Evolutionary conservation across 2,888 invertebrate genomes (phyloP).

Genomic region (Cheilosia grossa): DNA sequence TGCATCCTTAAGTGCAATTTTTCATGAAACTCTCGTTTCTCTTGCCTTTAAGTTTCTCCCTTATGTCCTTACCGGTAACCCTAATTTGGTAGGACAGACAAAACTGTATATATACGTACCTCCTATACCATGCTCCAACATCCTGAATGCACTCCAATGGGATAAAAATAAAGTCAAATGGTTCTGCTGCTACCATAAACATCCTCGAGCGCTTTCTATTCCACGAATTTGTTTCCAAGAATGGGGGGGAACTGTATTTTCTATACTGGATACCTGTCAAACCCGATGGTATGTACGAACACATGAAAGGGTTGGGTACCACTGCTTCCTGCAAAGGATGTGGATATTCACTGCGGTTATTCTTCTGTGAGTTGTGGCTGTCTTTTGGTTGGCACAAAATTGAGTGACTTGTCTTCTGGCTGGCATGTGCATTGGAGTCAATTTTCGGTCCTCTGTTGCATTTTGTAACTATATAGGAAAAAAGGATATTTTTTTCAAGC

Average conservation of each 20-base stretch:
- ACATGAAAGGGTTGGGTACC: slow-evolving; percentile 14
- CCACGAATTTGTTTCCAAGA: slow-evolving; percentile 23
- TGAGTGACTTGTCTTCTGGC: slow-evolving; percentile 52
- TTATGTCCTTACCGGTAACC: slow-evolving; percentile 34
- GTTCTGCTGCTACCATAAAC: slow-evolving; percentile 6
- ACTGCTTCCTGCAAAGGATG: slow-evolving; percentile 20
- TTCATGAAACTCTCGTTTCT: slow-evolving; percentile 38
- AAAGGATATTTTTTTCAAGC: slow-evolving; percentile 41
- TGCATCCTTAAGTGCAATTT: slow-evolving; percentile 58
- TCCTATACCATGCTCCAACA: slow-evolving; percentile 5
- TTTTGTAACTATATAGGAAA: slow-evolving; percentile 10
- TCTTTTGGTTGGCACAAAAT: slow-evolving; percentile 18
- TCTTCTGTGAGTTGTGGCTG: slow-evolving; percentile 21
- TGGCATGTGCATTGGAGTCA: slow-evolving; percentile 49
- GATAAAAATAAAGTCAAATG: slow-evolving; percentile 42
- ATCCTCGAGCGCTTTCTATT: slow-evolving; percentile 6
- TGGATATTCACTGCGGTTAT: slow-evolving; percentile 63
- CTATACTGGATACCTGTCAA: slow-evolving; percentile 53
- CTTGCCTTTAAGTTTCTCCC: slow-evolving; percentile 15
- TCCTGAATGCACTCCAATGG: slow-evolving; percentile 42
- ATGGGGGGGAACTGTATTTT: slow-evolving; percentile 4
- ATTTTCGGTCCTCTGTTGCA: slow-evolving; percentile 43
- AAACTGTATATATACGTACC: background rate
- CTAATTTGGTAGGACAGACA: slow-evolving; percentile 42
- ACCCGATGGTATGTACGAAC: slow-evolving; percentile 24